These are phyloP conservation scores for Pheosia gnoma DNA, from an alignment of 2,888 invertebrate genomes.

Conservation along the genomic window DNA sequence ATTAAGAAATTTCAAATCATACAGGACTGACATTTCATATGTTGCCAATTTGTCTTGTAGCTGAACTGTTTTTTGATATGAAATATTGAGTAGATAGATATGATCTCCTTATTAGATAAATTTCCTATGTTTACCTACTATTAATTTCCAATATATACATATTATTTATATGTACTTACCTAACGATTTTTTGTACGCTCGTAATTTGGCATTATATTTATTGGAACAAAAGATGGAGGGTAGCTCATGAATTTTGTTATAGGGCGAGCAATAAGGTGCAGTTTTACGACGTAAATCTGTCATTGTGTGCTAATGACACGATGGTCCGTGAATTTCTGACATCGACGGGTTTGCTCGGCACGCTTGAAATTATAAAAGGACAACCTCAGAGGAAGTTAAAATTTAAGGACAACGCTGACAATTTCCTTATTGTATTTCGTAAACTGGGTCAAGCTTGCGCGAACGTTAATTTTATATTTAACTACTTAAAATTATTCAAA, in stretches of 20 bases:
- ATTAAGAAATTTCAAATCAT: neutral
- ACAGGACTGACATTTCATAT: neutral
- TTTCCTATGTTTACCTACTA: too few relatives aligned
- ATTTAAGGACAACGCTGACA: conserved; percentile 41
- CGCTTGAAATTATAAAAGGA: conserved; percentile 42
- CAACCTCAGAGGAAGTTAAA: conserved; percentile 42
- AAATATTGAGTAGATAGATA: neutral
- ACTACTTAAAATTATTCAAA: conserved; percentile 21
- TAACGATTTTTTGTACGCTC: neutral
- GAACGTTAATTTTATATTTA: conserved; percentile 24
- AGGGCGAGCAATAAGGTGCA: neutral
- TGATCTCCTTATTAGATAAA: too few relatives aligned
- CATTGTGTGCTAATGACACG: conserved; percentile 44
- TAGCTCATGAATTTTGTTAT: neutral
- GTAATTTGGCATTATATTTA: conserved; percentile 2
- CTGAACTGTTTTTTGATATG: neutral
- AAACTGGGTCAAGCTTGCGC: conserved; percentile 36
- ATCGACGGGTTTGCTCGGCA: conserved; percentile 42
- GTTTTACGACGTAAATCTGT: conserved; percentile 50
- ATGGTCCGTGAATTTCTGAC: conserved; percentile 44
- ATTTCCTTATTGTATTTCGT: conserved; percentile 42
- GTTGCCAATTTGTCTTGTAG: neutral
- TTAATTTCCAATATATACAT: conserved; percentile 7
- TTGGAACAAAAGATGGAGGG: conserved; percentile 20
- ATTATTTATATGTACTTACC: neutral